Base-by-base conservation (phyloP, 1,140 invertebrate species). In the Hyles vespertilio region DNA sequence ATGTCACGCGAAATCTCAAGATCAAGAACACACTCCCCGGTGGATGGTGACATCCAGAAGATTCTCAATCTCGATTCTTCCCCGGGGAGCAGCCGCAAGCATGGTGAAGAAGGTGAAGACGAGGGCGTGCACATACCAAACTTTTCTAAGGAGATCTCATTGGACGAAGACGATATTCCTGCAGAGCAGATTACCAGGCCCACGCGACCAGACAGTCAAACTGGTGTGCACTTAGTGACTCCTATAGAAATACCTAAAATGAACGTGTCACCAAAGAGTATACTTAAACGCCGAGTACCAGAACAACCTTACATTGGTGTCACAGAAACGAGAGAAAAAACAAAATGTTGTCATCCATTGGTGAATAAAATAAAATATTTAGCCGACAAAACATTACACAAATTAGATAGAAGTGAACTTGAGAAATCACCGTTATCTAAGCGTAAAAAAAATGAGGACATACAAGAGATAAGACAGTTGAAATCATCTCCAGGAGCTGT, bases 331-430 rank as follows among this genome's bases (percentile, higher is more conserved):
- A 73, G 87, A 12, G 84, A 88, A 68, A 90, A 90, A 75, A 89
- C 88, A 43, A 89, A 89, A 79, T 90, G 87, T 70, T 91, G 90
- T 73, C 91, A 91, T 70, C 91, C 91, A 40, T 81, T 92, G 46
- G 91, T 92, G 60, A 91, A 92, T 72, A 92, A 92, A 81, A 87
- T 92, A 6, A 92, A 91, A 78, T 90, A 91, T 53, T 87, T 92
- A 77, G 91, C 91, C 22, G 91, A 92, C 62, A 91, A 91, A 76
- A 91, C 91, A 56, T 85, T 92, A 63, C 90, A 91, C 52, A 90
- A 89, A 67, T 59, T 82, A 50, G 86, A 89, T 32, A 89, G 85
- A 59, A 71, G 59, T 64, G 89, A 90, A 58, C 86, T 83, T 63
- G 91, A 91, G 65, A 90, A 90, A 58, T 89, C 89, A 40, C 87